Percentiles rank a stretch among this genome's conserved stretches.
phyloP scores from a whole-genome alignment of 1,140 invertebrate species.

The Chionoecetes opilio region DNA sequence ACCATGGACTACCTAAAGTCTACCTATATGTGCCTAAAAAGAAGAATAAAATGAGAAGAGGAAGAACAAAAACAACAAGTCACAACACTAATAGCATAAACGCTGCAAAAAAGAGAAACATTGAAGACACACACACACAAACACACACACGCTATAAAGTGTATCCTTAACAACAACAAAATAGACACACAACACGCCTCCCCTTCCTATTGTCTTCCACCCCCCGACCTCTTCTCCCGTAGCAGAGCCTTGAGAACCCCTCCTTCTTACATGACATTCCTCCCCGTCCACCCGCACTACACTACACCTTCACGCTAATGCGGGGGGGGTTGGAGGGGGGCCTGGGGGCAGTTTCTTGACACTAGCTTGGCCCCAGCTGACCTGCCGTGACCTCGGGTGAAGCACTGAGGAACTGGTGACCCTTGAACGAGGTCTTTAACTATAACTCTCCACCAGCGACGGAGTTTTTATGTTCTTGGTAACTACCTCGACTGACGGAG shows the following conservation, averaged over 20 bases:
- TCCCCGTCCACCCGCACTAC: background rate
- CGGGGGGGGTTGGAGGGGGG: background rate
- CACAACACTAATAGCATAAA: too few species aligned
- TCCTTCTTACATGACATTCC: background rate
- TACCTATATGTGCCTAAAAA: too few species aligned
- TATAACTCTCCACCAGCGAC: constrained; percentile 34
- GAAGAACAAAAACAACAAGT: too few species aligned
- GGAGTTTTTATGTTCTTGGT: constrained; percentile 20
- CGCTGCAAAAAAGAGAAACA: too few species aligned
- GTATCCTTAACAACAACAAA: background rate
- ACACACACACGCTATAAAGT: constrained; percentile 12
- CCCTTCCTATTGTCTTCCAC: background rate
- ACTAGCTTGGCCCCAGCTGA: background rate
- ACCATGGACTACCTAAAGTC: too few species aligned
- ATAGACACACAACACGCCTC: background rate
- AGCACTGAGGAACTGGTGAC: constrained; percentile 43
- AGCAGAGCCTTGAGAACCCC: too few species aligned
- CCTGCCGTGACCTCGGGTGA: background rate
- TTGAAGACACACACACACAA: constrained; percentile 49
- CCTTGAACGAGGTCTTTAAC: constrained; percentile 47
- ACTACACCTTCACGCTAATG: background rate
- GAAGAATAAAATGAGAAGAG: too few species aligned
- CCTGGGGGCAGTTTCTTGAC: background rate
- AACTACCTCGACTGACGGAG: background rate
- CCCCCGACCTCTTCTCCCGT: background rate